These are phyloP conservation scores for Neoniphon sammara DNA, from an alignment of 2,797 vertebrate genomes.

Conservation along the genomic window DNA sequence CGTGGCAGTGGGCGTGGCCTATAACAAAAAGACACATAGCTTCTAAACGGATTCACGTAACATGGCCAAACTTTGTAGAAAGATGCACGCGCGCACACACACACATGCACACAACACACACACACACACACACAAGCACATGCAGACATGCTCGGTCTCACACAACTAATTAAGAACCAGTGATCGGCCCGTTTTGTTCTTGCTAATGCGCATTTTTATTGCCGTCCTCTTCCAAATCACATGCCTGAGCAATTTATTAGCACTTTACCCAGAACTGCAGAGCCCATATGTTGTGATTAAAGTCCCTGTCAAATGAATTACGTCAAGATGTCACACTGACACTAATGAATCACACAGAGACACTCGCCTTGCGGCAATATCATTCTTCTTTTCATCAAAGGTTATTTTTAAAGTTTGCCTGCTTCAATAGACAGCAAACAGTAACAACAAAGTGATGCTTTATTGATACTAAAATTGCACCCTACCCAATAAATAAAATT, in stretches of 20 bases:
- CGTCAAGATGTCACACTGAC: conserved; percentile 16
- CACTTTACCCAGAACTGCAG: conserved; percentile 26
- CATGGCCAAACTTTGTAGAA: too few relatives aligned
- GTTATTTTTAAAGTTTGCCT: background rate
- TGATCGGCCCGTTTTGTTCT: conserved; percentile 56
- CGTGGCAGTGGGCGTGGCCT: too few relatives aligned
- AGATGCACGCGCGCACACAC: background rate
- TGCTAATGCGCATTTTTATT: conserved; percentile 62
- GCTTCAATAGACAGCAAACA: background rate
- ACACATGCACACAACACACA: background rate
- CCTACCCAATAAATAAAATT: too few relatives aligned
- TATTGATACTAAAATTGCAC: too few relatives aligned
- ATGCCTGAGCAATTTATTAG: conserved; percentile 49
- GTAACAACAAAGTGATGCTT: background rate
- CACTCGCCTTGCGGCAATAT: background rate
- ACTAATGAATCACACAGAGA: conserved; percentile 29
- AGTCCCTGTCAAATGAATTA: conserved; percentile 30
- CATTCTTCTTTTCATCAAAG: conserved; percentile 4
- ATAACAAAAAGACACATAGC: too few relatives aligned
- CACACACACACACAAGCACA: conserved; percentile 9
- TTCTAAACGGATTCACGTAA: too few relatives aligned
- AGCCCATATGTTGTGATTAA: conserved; percentile 46
- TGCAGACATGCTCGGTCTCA: conserved; percentile 7
- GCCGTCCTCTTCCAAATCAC: conserved; percentile 51
- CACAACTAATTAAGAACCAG: conserved; percentile 58